phyloP scores from a whole-genome alignment of 1,140 invertebrate species.

The Brachystomella parvula region DNA sequence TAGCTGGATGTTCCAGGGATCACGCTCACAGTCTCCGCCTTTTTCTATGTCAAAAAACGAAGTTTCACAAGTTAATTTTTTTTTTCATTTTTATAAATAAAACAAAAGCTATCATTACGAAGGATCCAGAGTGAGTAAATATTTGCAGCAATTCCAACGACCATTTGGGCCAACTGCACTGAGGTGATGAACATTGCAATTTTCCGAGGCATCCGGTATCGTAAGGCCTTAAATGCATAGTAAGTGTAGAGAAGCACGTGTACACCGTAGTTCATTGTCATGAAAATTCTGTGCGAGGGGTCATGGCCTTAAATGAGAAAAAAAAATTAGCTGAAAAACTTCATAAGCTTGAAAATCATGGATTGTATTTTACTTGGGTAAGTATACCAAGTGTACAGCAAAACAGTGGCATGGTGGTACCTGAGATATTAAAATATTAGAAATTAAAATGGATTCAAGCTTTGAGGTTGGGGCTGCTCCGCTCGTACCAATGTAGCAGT shows the following conservation, averaged over 20 bases:
- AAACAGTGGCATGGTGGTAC: conserved; percentile 15
- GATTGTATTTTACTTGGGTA: too few species aligned
- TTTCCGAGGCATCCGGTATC: conserved; percentile 19
- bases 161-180: conserved; percentile 88
- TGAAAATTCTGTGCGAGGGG: conserved; percentile 46
- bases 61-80: background rate
- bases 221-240: conserved; percentile 42
- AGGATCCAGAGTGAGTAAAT: conserved; percentile 25
- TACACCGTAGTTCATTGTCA: conserved; percentile 50
- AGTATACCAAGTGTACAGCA: conserved; percentile 48
- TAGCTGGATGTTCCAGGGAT: conserved; percentile 44
- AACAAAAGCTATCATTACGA: conserved; percentile 8
- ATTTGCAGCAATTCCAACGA: conserved; percentile 46
- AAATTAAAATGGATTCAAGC: background rate
- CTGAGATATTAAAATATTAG: background rate
- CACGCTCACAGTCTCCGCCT: conserved; percentile 13
- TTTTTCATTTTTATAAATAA: background rate
- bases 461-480: background rate
- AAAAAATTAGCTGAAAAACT: too few species aligned
- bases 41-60: background rate
- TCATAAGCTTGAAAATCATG: too few species aligned
- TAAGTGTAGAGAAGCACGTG: conserved; percentile 47
- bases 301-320: too few species aligned
- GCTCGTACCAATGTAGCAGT: conserved; percentile 51
- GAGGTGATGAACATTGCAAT: conserved; percentile 81